Evolutionary conservation across 1,140 invertebrate genomes (phyloP).

Genomic region (Drosophila rufa): DNA sequence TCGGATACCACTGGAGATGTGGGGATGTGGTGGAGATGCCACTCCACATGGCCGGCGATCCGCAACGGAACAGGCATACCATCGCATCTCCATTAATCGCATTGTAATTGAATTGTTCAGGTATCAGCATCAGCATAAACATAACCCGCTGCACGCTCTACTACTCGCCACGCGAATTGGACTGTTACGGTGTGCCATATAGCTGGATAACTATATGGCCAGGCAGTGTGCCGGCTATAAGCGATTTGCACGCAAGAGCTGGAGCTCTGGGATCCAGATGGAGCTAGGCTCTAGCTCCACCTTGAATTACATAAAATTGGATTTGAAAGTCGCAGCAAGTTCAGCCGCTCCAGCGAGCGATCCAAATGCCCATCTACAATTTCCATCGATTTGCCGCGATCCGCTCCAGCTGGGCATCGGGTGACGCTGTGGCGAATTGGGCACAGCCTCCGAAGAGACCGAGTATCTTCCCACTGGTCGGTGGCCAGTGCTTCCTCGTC

Average conservation of each 20-base stretch:
- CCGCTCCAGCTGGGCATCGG: slow-evolving; percentile 27
- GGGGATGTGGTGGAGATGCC: neutral
- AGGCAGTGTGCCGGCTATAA: slow-evolving; percentile 36
- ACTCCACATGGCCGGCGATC: slow-evolving; percentile 56
- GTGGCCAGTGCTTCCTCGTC: slow-evolving; percentile 15
- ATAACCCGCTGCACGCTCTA: slow-evolving; percentile 76
- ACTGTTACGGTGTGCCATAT: slow-evolving; percentile 66
- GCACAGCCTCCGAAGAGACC: slow-evolving; percentile 40
- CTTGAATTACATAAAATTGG: slow-evolving; percentile 83
- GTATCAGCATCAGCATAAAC: slow-evolving; percentile 57
- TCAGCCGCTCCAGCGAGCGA: slow-evolving; percentile 8
- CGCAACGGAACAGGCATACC: slow-evolving; percentile 42
- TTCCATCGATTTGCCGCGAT: slow-evolving; percentile 44
- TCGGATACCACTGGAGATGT: neutral
- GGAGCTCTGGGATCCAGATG: neutral
- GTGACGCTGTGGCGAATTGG: slow-evolving; percentile 58
- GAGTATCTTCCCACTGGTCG: slow-evolving; percentile 23
- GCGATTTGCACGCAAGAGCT: slow-evolving; percentile 67
- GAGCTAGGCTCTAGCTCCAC: slow-evolving; percentile 17
- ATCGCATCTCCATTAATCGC: slow-evolving; percentile 74
- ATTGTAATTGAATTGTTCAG: slow-evolving; percentile 76
- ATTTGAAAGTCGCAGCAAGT: slow-evolving; percentile 68
- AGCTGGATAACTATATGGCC: slow-evolving; percentile 39
- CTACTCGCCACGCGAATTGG: slow-evolving; percentile 68
- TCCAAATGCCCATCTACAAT: slow-evolving; percentile 30